Percentiles rank a stretch among this genome's conserved stretches.
These are phyloP conservation scores for Polia nebulosa DNA, from an alignment of 2,888 invertebrate genomes.

Conservation along the genomic window DNA sequence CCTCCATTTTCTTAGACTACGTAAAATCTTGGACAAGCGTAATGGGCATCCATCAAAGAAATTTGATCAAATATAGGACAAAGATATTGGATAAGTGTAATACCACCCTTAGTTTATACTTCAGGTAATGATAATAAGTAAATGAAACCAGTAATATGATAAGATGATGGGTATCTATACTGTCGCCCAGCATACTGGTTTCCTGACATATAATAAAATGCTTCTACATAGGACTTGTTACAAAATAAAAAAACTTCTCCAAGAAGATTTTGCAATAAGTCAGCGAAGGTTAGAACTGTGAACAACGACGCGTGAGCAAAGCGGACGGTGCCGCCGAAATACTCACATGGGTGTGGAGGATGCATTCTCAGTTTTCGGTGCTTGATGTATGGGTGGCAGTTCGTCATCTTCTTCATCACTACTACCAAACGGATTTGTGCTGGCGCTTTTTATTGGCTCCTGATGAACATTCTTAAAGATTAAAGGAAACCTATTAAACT, in stretches of 20 bases:
- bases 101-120: no score
- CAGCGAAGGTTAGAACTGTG: background rate
- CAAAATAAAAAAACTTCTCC: background rate
- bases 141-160: no score
- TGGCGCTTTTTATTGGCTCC: slow-evolving; percentile 77
- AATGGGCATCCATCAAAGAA: no score
- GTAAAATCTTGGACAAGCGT: no score
- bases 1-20: no score
- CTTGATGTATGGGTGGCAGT: slow-evolving; percentile 78
- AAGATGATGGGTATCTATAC: no score
- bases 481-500: background rate
- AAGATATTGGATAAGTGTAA: no score
- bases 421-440: slow-evolving; percentile 94
- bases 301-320: background rate
- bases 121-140: no score
- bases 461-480: slow-evolving; percentile 77
- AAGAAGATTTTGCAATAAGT: background rate
- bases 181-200: no score
- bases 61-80: no score
- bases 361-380: slow-evolving; percentile 71
- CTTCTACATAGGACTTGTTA: no score
- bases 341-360: slow-evolving; percentile 79
- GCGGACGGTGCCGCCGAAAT: background rate
- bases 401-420: slow-evolving; percentile 92
- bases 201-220: no score